Conservation (phyloP, 2,797 vertebrate genomes). For the Syngnathus rostellatus region DNA sequence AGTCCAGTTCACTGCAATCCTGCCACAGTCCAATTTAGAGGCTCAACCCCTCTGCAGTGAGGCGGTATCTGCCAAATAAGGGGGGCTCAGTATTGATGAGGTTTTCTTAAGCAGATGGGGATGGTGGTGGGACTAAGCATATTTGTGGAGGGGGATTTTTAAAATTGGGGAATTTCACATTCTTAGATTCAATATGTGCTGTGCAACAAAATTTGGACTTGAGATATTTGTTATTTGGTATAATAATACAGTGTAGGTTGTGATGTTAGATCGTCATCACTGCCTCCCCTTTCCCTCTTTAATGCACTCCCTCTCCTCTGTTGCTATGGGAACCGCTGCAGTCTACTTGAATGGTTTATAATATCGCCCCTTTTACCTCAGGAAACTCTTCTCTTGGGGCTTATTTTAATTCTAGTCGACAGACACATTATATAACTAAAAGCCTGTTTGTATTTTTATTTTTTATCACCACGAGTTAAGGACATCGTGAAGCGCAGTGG, state of each 20-base stretch:
- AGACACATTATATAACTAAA: not conserved
- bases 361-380: conserved; percentile 5
- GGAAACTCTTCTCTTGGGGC: not conserved
- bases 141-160: conserved; percentile 6
- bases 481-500: no score
- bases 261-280: conserved; percentile 14
- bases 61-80: conserved; percentile 64
- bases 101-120: conserved; percentile 34
- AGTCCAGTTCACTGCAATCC: conserved; percentile 71
- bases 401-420: not conserved
- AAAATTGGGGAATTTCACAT: no score
- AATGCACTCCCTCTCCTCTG: conserved; percentile 56
- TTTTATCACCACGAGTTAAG: no score
- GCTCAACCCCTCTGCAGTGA: conserved; percentile 57
- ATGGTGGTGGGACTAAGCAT: conserved; percentile 58
- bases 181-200: not conserved
- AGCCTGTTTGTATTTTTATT: not conserved
- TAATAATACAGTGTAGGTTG: not conserved
- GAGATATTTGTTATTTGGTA: conserved; percentile 7
- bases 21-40: conserved; percentile 66
- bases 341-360: conserved; percentile 50
- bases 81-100: conserved; percentile 22
- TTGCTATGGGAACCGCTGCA: conserved; percentile 78
- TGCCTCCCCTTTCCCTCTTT: conserved; percentile 12
- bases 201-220: not conserved